Base-by-base conservation (phyloP, 2,797 vertebrate species). In the Sandelia bainsii region DNA sequence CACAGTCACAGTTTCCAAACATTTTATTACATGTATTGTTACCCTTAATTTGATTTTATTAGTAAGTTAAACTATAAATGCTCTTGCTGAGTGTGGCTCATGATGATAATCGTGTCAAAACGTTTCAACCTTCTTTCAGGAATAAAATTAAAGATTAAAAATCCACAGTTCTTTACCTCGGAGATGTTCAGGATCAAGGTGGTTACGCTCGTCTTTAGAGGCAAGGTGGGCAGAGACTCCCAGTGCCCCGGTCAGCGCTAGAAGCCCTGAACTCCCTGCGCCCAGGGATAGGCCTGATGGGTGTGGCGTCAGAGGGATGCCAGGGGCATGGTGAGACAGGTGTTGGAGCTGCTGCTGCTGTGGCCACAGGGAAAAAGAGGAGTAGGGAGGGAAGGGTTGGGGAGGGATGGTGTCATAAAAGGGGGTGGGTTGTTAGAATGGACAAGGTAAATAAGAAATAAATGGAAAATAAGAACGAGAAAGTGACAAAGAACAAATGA, bases 291-390 rank as follows among this genome's bases (percentile, higher is more conserved):
- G 86, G 57, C 96, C 95, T 0, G 95, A 95, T 0, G 96, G 95
- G 82, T 96, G 97, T 0, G 96, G 92, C 0, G 95, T 87, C 88
- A 98, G 93, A 6, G 95, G 95, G 69, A 97, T 93, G 0, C 95
- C 93, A 20, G 96, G 94, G 27, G 94, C 83, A 0, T 97, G 97
- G 86, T 97, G 97, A 81, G 97, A 96, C 89, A 98, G 95, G 68
- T 97, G 96, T 91, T 98, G 97, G 90, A 98, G 96, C 93, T 98
- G 97, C 95, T 99, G 97, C 95, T 98, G 97, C 96, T 97, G 91
- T 88, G 86, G 82, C 89, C 88, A 90, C 87, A 87, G 87, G 88
- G 79, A 77, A 79, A 76, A 8, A 45, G 64, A 27, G 53, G 68
- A 63, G 66, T 0, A 45, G 67, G 79, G 62, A 44, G 23, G 44